A percentile compares a stretch with the other conserved stretches of the same genome.
These are phyloP conservation scores for Allacma fusca DNA, from an alignment of 2,888 invertebrate genomes.

Conservation along the genomic window DNA sequence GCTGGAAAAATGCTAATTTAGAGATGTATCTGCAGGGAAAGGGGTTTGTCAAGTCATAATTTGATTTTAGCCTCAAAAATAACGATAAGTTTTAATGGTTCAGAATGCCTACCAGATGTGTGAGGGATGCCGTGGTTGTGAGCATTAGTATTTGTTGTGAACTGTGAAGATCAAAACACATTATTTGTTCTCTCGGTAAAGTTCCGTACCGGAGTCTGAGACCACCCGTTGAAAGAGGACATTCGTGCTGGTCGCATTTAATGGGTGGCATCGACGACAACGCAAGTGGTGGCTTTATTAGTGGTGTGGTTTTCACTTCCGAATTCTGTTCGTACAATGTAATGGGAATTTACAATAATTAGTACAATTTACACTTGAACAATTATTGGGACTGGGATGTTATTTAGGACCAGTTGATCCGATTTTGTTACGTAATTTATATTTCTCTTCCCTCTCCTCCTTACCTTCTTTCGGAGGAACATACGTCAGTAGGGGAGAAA, in stretches of 20 bases:
- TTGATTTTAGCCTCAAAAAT: constrained; percentile 27
- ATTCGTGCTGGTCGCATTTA: constrained; percentile 30
- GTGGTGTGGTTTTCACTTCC: background rate
- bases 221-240: constrained; percentile 30
- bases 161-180: constrained; percentile 37
- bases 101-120: constrained; percentile 37
- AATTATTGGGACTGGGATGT: too few species aligned
- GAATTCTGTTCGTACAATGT: background rate
- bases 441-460: too few species aligned
- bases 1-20: constrained; percentile 1
- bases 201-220: background rate
- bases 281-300: background rate
- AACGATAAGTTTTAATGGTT: constrained; percentile 24
- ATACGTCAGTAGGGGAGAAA: too few species aligned
- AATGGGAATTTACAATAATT: too few species aligned
- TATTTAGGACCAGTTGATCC: too few species aligned
- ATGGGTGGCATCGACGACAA: constrained; percentile 28
- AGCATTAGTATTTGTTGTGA: constrained; percentile 32
- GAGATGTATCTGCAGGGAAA: background rate
- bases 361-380: too few species aligned
- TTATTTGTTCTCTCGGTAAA: constrained; percentile 1
- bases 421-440: too few species aligned
- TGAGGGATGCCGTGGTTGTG: background rate
- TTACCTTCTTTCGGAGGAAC: too few species aligned
- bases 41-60: constrained; percentile 14